A percentile compares a stretch with the other conserved stretches of the same genome.
Evolutionary conservation across 2,888 invertebrate species (phyloP).

Genomic region (Leucania comma): DNA sequence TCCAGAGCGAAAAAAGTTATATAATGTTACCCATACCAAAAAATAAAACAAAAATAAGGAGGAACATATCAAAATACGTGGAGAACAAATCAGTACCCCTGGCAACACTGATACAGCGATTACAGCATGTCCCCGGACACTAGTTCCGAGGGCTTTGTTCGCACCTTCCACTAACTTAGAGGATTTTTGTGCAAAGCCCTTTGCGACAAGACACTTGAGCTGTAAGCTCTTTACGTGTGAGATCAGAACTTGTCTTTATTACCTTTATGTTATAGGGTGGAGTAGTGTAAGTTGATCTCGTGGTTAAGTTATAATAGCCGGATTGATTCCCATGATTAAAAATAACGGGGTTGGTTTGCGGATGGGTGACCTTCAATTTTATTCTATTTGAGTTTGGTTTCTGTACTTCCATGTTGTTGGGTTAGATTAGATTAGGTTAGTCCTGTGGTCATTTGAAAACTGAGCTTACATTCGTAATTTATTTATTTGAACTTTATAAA

Average conservation of each 20-base stretch:
- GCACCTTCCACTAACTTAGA: slow-evolving; percentile 41
- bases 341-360: too few species aligned
- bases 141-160: slow-evolving; percentile 48
- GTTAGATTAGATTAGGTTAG: too few species aligned
- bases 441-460: too few species aligned
- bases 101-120: slow-evolving; percentile 41
- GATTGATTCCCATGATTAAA: too few species aligned
- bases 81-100: slow-evolving; percentile 23
- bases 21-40: too few species aligned
- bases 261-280: slow-evolving; percentile 5
- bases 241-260: slow-evolving; percentile 8
- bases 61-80: not conserved
- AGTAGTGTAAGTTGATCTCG: not conserved
- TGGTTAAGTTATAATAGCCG: too few species aligned
- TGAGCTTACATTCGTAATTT: too few species aligned
- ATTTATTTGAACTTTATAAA: too few species aligned
- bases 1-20: too few species aligned
- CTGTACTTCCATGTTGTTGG: too few species aligned
- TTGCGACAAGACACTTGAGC: slow-evolving; percentile 39
- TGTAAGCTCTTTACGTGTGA: slow-evolving; percentile 33
- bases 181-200: slow-evolving; percentile 49
- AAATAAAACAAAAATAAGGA: not conserved
- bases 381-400: too few species aligned
- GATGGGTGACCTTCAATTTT: too few species aligned
- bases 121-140: slow-evolving; percentile 46